These are phyloP conservation scores for Argyrosomus japonicus DNA, from an alignment of 2,113 vertebrate genomes.

Conservation along the genomic window DNA sequence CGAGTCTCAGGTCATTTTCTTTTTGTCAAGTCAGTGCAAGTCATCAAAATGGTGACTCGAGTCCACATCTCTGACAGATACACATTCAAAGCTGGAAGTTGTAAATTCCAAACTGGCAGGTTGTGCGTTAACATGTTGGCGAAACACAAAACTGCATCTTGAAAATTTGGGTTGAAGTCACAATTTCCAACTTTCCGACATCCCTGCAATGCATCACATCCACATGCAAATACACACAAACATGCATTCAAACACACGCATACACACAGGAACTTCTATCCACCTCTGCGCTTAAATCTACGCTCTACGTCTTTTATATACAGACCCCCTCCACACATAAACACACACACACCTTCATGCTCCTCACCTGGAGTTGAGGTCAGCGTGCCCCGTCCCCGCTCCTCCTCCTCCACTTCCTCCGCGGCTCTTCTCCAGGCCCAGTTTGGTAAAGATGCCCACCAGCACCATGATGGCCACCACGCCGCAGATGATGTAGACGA, in stretches of 20 bases:
- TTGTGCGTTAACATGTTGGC: background rate
- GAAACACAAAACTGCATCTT: background rate
- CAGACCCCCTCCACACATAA: background rate
- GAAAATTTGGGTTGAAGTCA: background rate
- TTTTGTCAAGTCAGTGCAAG: too few relatives aligned
- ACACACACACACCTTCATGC: background rate
- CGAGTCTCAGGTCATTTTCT: too few relatives aligned
- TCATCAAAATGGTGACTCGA: too few relatives aligned
- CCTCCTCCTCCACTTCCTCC: conserved; percentile 70
- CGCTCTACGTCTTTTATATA: background rate
- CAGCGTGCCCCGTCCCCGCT: conserved; percentile 74
- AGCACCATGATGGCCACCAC: conserved; percentile 95
- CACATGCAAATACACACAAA: background rate
- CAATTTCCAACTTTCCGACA: conserved; percentile 56
- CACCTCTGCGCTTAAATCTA: background rate
- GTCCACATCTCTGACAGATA: background rate
- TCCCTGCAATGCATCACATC: background rate
- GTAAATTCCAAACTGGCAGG: conserved; percentile 14
- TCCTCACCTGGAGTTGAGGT: conserved; percentile 92
- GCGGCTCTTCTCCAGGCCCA: conserved; percentile 91
- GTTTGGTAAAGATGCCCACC: conserved; percentile 93
- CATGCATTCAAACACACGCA: conserved; percentile 2
- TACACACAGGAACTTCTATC: background rate
- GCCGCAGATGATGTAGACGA: conserved; percentile 95
- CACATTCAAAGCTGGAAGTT: conserved; percentile 30